Conservation (phyloP, 2,888 invertebrate species). For the Laothoe populi region DNA sequence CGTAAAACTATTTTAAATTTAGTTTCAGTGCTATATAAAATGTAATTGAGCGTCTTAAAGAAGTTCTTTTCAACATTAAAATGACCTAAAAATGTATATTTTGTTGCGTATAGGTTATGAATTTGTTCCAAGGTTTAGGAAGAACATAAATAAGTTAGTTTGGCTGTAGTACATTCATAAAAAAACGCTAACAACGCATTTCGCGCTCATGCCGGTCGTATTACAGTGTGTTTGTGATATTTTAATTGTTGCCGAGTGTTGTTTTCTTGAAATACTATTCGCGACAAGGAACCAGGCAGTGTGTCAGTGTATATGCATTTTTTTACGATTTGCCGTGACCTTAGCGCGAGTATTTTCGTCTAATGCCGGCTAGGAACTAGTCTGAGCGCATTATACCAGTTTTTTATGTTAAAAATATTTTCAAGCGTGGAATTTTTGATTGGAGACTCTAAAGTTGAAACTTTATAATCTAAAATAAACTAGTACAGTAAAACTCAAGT, state of each 20-base stretch:
- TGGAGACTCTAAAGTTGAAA: conserved; percentile 1
- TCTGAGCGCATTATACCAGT: conserved; percentile 23
- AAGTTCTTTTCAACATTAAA: not conserved
- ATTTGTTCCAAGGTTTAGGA: not conserved
- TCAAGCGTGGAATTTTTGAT: not conserved
- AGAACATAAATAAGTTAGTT: conserved; percentile 8
- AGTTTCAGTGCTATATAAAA: not conserved
- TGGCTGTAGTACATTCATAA: not conserved
- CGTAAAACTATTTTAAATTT: conserved; percentile 37
- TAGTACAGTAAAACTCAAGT: too few species aligned
- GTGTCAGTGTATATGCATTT: conserved; percentile 19
- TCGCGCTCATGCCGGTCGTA: conserved; percentile 6
- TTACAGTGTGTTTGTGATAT: conserved; percentile 13
- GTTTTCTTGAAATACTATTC: not conserved
- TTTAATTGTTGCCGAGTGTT: not conserved
- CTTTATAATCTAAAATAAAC: too few species aligned
- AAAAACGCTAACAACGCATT: conserved; percentile 2
- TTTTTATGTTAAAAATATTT: conserved; percentile 17
- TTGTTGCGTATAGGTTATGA: conserved; percentile 26
- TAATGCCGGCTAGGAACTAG: conserved; percentile 17
- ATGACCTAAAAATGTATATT: not conserved
- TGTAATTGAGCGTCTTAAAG: not conserved
- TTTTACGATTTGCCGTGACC: conserved; percentile 24
- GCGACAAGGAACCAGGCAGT: conserved; percentile 19
- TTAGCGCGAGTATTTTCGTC: conserved; percentile 18